Evolutionary conservation across 2,113 vertebrate genomes (phyloP), one percentile per base, ranked within the genome.

Genomic region (Solea solea): DNA sequence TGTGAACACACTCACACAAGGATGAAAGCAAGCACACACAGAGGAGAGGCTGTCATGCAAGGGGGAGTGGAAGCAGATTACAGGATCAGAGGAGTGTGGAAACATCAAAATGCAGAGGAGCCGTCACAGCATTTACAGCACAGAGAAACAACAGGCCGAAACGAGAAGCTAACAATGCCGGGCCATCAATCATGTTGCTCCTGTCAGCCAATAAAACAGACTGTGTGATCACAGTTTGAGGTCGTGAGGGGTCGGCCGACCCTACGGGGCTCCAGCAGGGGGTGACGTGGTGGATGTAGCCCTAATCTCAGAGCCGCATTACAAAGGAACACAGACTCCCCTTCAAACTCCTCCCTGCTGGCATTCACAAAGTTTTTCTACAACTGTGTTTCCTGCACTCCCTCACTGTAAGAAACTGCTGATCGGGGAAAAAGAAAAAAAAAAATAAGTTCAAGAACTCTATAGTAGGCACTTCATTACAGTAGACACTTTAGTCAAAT

Each of bases 121-220:
- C 74, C 52, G 62, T 50, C 72, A n/a, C 13, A 3, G 71, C 25
- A 76, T 89, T 63, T 56, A 70, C 68, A 80, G 69, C 68, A 60
- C 10, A 50, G 57, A 77, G 63, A 74, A 75, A 83, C 76, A 81
- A 67, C 78, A 68, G 76, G 53, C 64, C 63, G 21, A 59, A 78
- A 80, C 9, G 64, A 61, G 50, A 69, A 14, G 66, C 52, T 12
- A 49, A 75, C 69, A 76, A 62, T 64, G 69, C 63, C 11, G 16
- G 25, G 68, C 69, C 78, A 84, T 90, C 85, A 80, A 80, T 89
- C 86, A 84, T 9, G 58, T 28, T 39, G 34, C 64, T 76, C 67
- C 75, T 64, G 72, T 86, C 82, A 57, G 78, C 83, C 65, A 81
- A 80, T 85, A 81, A 87, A 88, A 80, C 73, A 77, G 68, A 63